Percentiles rank a stretch among this genome's conserved stretches.
phyloP scores from a whole-genome alignment of 1,140 invertebrate genomes.

The Scaptomyza montana region DNA sequence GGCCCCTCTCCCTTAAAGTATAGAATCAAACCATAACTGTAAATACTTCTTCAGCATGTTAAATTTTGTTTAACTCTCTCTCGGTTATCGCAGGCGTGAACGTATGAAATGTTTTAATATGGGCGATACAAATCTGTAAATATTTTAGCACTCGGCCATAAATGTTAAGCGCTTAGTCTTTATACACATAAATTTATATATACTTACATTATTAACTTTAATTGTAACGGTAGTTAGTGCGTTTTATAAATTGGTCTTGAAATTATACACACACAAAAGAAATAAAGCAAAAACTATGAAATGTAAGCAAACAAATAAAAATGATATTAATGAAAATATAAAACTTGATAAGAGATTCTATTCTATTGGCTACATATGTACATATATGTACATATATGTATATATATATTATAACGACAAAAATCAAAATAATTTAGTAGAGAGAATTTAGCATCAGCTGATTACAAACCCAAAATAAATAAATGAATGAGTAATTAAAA shows the following conservation, averaged over 20 bases:
- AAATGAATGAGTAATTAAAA: background rate
- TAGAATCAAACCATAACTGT: slow-evolving; percentile 4
- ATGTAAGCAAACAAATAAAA: slow-evolving; percentile 6
- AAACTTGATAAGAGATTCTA: background rate
- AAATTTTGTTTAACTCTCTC: slow-evolving; percentile 24
- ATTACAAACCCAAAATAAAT: background rate
- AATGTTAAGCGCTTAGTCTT: slow-evolving; percentile 33
- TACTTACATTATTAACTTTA: slow-evolving; percentile 25
- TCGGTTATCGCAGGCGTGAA: slow-evolving; percentile 34
- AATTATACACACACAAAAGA: slow-evolving; percentile 10
- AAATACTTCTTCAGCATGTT: slow-evolving; percentile 19
- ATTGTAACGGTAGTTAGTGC: slow-evolving; percentile 38
- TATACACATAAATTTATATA: slow-evolving; percentile 8
- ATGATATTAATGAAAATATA: background rate
- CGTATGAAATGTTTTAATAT: slow-evolving; percentile 24
- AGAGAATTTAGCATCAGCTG: background rate
- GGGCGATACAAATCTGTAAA: slow-evolving; percentile 27
- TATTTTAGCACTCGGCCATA: slow-evolving; percentile 44
- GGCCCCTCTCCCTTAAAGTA: background rate
- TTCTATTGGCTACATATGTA: background rate
- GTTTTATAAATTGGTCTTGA: slow-evolving; percentile 40
- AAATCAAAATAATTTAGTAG: background rate
- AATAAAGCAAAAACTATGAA: slow-evolving; percentile 32
- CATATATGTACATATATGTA: too few relatives aligned
- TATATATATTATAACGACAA: background rate